Evolutionary conservation across 1,140 invertebrate genomes (phyloP), one percentile per base, ranked within the genome.

Genomic region (Pogonognathellus flavescens): DNA sequence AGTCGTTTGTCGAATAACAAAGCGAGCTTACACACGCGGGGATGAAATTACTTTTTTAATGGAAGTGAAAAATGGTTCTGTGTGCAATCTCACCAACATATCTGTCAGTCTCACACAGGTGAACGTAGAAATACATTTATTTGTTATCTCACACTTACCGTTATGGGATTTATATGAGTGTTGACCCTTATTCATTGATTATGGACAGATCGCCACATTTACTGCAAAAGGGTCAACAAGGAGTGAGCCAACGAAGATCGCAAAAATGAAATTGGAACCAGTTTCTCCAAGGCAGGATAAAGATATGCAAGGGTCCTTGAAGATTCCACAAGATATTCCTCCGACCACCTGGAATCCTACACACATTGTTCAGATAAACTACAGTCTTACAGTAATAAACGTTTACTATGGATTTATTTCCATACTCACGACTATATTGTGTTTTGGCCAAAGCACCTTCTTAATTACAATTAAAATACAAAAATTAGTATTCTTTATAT

Each of bases 361-460:
- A 1, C 80, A 81, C 7, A 53, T 81, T 9, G 53, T 81, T 57
- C 80, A 81, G 13, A 53, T 57, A 53, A 13, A 22, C 22, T 81
- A 81, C 22, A 81, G 80, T 41, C 18, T 81, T 22, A 81, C 80
- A 13, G 80, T 81, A 57, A 9, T 49, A n/a, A n/a, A n/a, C n/a
- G n/a, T n/a, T n/a, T n/a, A n/a, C n/a, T n/a, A n/a, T n/a, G n/a
- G n/a, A n/a, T n/a, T n/a, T n/a, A n/a, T n/a, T n/a, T n/a, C n/a
- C n/a, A n/a, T n/a, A n/a, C n/a, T n/a, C n/a, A n/a, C n/a, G n/a
- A n/a, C n/a, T n/a, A n/a, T n/a, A n/a, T n/a, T n/a, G n/a, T n/a
- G n/a, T n/a, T n/a, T n/a, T n/a, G n/a, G n/a, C n/a, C n/a, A n/a
- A n/a, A n/a, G n/a, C n/a, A n/a, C n/a, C n/a, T n/a, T n/a, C n/a